A percentile compares a stretch with the other conserved stretches of the same genome.
Evolutionary conservation across 2,888 invertebrate genomes (phyloP).

Genomic region (Agonopterix subpropinquella): DNA sequence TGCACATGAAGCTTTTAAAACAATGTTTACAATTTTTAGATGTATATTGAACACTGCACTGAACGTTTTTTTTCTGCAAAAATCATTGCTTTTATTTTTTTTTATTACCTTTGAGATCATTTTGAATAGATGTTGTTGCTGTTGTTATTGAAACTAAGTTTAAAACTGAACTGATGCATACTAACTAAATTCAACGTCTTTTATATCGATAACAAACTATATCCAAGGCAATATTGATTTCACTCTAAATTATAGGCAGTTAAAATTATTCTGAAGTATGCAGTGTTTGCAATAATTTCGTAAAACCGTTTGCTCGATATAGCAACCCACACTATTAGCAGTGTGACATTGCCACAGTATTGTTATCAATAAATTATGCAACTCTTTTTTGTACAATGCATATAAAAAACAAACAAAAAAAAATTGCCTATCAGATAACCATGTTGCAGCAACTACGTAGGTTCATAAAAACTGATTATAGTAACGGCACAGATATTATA

Average conservation of each 20-base stretch:
- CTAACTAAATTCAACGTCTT: conserved; percentile 43
- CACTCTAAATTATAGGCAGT: conserved; percentile 45
- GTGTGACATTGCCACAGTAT: conserved; percentile 41
- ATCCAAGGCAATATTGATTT: conserved; percentile 65
- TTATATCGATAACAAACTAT: conserved; percentile 56
- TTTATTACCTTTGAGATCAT: conserved; percentile 53
- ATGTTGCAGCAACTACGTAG: conserved; percentile 10
- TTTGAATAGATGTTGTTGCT: conserved; percentile 22
- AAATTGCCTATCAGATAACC: conserved; percentile 21
- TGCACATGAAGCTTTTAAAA: no score
- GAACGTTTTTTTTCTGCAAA: no score
- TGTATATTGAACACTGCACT: neutral
- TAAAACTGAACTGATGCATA: conserved; percentile 50
- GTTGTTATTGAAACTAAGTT: conserved; percentile 32
- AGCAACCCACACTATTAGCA: conserved; percentile 26
- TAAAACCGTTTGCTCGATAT: conserved; percentile 34
- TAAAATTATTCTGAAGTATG: conserved; percentile 41
- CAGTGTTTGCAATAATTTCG: conserved; percentile 46
- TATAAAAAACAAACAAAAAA: conserved; percentile 6
- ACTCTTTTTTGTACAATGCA: conserved; percentile 8
- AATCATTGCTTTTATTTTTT: neutral
- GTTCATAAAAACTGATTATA: neutral
- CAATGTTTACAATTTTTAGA: no score
- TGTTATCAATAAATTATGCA: conserved; percentile 32
- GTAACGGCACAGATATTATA: no score